phyloP scores from a whole-genome alignment of 2,888 invertebrate genomes.

The Lasioglossum lativentre region DNA sequence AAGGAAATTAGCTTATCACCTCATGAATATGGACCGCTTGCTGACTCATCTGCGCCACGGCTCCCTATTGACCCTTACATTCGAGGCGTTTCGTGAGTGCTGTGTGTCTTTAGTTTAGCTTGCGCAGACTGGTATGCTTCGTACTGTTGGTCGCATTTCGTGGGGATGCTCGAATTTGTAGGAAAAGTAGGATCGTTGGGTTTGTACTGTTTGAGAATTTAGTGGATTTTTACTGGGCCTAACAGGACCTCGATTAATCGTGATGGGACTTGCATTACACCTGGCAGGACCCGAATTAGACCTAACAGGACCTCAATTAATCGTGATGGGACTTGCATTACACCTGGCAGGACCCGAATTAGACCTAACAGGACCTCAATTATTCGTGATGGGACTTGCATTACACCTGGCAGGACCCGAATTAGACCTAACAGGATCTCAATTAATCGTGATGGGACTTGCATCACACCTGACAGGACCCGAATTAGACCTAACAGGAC shows the following conservation, averaged over 20 bases:
- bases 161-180: too few species aligned
- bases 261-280: too few species aligned
- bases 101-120: not conserved
- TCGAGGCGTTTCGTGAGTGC: not conserved
- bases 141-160: not conserved
- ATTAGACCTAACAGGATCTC: too few species aligned
- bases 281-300: too few species aligned
- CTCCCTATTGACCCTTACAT: not conserved
- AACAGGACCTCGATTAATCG: not conserved
- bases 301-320: too few species aligned
- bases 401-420: too few species aligned
- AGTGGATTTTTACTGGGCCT: not conserved
- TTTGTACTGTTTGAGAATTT: not conserved
- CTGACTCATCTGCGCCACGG: not conserved
- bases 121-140: not conserved
- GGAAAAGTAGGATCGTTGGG: not conserved
- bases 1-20: constrained; percentile 1
- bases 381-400: too few species aligned
- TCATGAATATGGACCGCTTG: not conserved
- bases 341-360: too few species aligned
- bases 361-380: too few species aligned
- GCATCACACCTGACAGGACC: too few species aligned
- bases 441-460: too few species aligned
- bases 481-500: not conserved
- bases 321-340: too few species aligned